Conservation (phyloP, 2,113 vertebrate genomes). For the Crotalus helleri region DNA sequence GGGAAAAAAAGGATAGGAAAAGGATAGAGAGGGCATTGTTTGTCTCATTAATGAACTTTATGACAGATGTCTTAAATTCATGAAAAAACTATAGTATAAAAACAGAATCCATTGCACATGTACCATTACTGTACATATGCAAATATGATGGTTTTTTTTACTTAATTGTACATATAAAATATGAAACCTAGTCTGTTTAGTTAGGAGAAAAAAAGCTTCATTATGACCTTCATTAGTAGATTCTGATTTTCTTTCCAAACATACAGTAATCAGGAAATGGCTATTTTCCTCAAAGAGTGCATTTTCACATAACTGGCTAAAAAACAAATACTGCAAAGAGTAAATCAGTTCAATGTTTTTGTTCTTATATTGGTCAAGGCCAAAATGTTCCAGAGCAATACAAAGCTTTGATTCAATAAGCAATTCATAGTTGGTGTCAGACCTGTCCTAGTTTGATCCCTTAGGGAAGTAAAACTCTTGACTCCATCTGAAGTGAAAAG, state of each 20-base stretch:
- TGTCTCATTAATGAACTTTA: background rate
- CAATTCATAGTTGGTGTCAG: constrained; percentile 5
- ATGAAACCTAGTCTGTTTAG: constrained; percentile 39
- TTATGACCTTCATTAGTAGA: constrained; percentile 41
- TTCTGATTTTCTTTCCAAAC: constrained; percentile 55
- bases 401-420: background rate
- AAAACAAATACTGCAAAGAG: constrained; percentile 53
- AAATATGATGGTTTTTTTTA: constrained; percentile 37
- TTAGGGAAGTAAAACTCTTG: background rate
- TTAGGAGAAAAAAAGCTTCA: constrained; percentile 14
- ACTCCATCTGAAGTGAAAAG: background rate
- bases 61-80: background rate
- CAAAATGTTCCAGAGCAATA: constrained; percentile 31
- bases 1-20: background rate
- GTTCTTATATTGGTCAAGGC: constrained; percentile 39
- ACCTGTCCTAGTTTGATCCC: background rate
- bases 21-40: background rate
- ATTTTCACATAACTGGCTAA: constrained; percentile 53
- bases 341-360: constrained; percentile 24
- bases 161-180: constrained; percentile 44
- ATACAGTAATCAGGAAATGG: constrained; percentile 64
- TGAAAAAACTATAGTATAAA: background rate
- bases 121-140: background rate
- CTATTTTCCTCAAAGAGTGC: constrained; percentile 47
- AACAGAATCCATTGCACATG: background rate